Evolutionary conservation across 2,797 vertebrate genomes (phyloP).

Genomic region (Diceros bicornis): DNA sequence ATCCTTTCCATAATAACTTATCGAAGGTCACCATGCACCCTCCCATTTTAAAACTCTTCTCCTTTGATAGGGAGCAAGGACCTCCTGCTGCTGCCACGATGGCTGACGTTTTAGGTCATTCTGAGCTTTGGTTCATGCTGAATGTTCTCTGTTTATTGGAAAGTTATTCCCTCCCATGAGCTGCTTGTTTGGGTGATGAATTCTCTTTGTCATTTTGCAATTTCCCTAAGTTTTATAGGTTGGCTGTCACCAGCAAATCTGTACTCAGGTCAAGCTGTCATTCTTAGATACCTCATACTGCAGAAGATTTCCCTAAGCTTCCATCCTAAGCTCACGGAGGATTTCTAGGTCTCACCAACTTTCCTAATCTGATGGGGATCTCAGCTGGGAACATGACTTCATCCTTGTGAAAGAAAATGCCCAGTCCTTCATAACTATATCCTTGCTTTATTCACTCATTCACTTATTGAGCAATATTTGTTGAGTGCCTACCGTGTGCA

Average conservation of each 20-base stretch:
- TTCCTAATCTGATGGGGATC: not conserved
- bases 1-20: not conserved
- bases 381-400: not conserved
- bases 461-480: not conserved
- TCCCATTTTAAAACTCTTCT: not conserved
- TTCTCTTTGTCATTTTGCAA: not conserved
- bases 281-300: not conserved
- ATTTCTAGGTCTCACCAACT: not conserved
- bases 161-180: not conserved
- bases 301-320: not conserved
- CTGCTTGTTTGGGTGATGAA: not conserved
- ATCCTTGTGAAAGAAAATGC: not conserved
- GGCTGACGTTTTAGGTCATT: not conserved
- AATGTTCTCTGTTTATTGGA: not conserved
- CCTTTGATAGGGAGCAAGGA: not conserved
- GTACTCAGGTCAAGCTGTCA: not conserved
- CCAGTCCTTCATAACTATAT: not conserved
- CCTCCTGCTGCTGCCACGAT: not conserved
- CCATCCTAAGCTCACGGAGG: not conserved
- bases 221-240: not conserved
- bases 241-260: not conserved
- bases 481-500: not conserved
- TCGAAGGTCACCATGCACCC: not conserved
- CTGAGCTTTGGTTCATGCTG: not conserved
- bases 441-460: not conserved